Conservation (phyloP, 2,888 invertebrate genomes). For the Stomorhina lunata region DNA sequence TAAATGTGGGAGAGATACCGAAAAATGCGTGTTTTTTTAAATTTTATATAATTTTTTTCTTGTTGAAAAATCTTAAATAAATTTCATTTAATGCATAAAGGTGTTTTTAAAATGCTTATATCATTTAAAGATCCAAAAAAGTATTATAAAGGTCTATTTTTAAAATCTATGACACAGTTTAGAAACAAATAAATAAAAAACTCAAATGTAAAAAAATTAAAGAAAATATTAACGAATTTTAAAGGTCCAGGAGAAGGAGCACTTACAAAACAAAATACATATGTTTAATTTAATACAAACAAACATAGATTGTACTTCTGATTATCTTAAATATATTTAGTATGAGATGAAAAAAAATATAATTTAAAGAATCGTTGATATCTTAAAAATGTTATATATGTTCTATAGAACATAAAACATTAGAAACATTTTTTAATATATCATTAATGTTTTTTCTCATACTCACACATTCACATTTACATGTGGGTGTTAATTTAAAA, state of each 20-base stretch:
- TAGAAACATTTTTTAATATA: no score
- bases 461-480: no score
- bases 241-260: not conserved
- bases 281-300: not conserved
- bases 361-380: no score
- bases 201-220: not conserved
- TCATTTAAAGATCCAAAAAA: not conserved
- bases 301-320: no score
- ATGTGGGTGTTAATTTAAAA: no score
- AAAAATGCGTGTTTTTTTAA: not conserved
- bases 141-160: constrained; percentile 73
- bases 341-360: no score
- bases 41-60: not conserved
- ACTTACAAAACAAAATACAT: not conserved
- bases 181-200: no score
- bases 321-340: no score
- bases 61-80: not conserved
- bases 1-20: not conserved
- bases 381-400: no score
- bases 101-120: not conserved
- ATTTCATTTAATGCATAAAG: not conserved
- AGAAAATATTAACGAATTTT: not conserved
- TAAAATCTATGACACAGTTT: constrained; percentile 78
- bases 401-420: no score
- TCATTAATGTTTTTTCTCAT: no score